Evolutionary conservation across 2,113 vertebrate species (phyloP).

Genomic region (Speoplatyrhinus poulsoni): DNA sequence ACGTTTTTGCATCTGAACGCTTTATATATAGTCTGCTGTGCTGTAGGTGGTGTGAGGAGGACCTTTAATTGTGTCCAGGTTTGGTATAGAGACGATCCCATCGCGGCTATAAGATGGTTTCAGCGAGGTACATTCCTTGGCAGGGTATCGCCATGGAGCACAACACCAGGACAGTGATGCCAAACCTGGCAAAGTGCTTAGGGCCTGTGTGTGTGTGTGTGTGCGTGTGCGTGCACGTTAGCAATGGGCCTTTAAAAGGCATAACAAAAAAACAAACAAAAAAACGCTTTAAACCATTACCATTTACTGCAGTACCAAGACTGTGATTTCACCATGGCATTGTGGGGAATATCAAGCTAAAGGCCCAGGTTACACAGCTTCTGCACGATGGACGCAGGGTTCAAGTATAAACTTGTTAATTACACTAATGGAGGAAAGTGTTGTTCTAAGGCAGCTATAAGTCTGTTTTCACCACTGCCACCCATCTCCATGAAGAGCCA

Average conservation of each 20-base stretch:
- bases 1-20: too few species aligned
- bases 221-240: slow-evolving; percentile 13
- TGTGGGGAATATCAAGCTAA: too few species aligned
- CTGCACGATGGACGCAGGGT: too few species aligned
- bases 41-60: not conserved
- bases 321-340: too few species aligned
- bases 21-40: not conserved
- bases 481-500: not conserved
- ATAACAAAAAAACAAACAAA: too few species aligned
- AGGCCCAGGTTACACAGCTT: too few species aligned
- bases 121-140: slow-evolving; percentile 34
- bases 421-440: too few species aligned
- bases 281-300: too few species aligned
- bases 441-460: too few species aligned
- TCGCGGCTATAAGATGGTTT: not conserved
- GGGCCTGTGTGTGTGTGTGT: slow-evolving; percentile 2
- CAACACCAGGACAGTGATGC: not conserved
- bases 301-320: too few species aligned
- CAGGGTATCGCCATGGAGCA: not conserved
- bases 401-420: too few species aligned
- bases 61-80: not conserved
- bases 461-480: not conserved
- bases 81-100: not conserved
- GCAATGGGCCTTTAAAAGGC: too few species aligned
- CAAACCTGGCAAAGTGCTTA: slow-evolving; percentile 1